Conservation (phyloP, 2,888 invertebrate genomes). For the Troides oblongomaculatus region DNA sequence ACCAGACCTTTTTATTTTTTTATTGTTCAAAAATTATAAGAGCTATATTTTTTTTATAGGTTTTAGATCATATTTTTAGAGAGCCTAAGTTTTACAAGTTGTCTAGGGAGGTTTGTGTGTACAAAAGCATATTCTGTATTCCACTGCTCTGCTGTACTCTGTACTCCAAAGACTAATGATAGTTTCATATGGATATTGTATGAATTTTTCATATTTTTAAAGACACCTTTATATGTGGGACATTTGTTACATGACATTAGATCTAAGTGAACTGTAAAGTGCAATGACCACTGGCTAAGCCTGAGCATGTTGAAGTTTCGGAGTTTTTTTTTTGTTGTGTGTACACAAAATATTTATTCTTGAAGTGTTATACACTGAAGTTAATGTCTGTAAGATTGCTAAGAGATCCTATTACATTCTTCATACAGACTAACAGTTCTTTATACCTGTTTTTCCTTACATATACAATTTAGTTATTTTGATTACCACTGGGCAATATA, state of each 20-base stretch:
- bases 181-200: slow-evolving; percentile 41
- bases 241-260: slow-evolving; percentile 49
- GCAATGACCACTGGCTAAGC: slow-evolving; percentile 75
- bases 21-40: slow-evolving; percentile 62
- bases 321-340: slow-evolving; percentile 54
- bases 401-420: slow-evolving; percentile 27
- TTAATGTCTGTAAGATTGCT: slow-evolving; percentile 23
- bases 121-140: slow-evolving; percentile 48
- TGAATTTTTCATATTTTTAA: slow-evolving; percentile 52
- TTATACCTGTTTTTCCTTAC: slow-evolving; percentile 21
- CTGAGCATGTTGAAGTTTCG: slow-evolving; percentile 64
- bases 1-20: slow-evolving; percentile 70
- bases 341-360: slow-evolving; percentile 61
- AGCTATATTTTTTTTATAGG: slow-evolving; percentile 73
- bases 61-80: slow-evolving; percentile 55
- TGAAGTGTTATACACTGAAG: slow-evolving; percentile 67
- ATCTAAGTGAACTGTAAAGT: slow-evolving; percentile 59
- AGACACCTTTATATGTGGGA: slow-evolving; percentile 47
- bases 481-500: slow-evolving; percentile 17
- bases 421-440: slow-evolving; percentile 20
- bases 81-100: slow-evolving; percentile 48
- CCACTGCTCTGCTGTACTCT: slow-evolving; percentile 53
- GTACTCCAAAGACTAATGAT: slow-evolving; percentile 58
- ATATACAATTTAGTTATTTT: slow-evolving; percentile 1
- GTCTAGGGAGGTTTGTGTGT: slow-evolving; percentile 49